A percentile compares a stretch with the other conserved stretches of the same genome.
Evolutionary conservation across 2,797 vertebrate species (phyloP).

Genomic region (Cichlasoma orientale): DNA sequence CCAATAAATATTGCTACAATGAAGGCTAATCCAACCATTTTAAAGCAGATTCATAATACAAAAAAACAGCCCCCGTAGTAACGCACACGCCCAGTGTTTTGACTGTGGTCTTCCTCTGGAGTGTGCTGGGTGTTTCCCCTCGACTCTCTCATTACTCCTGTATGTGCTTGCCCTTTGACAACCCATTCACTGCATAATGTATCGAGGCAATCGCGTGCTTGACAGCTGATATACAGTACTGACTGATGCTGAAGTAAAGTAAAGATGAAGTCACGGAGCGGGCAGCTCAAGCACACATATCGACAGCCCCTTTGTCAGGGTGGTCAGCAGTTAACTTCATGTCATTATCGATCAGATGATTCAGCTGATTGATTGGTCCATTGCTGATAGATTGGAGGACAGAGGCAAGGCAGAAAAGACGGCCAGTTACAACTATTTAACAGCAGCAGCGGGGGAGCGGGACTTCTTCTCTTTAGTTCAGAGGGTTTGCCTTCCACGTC

Average conservation of each 20-base stretch:
- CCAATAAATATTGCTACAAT: not conserved
- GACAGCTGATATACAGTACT: conserved; percentile 18
- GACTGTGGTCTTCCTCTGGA: conserved; percentile 18
- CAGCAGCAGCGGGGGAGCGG: not conserved
- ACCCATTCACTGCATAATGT: not conserved
- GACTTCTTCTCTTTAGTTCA: not conserved
- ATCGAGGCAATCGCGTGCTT: conserved; percentile 21
- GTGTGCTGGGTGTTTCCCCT: conserved; percentile 29
- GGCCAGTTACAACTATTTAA: not conserved
- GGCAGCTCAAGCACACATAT: conserved; percentile 34
- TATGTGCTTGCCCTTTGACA: conserved; percentile 36
- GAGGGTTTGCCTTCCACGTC: not conserved
- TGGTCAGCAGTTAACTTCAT: conserved; percentile 63
- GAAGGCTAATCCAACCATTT: not conserved
- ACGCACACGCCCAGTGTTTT: conserved; percentile 24
- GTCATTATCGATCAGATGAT: conserved; percentile 73
- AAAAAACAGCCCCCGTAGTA: conserved; percentile 2
- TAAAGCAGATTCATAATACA: not conserved
- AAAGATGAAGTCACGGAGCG: conserved; percentile 55
- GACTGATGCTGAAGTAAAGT: conserved; percentile 37
- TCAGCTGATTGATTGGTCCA: conserved; percentile 58
- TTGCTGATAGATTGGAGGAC: conserved; percentile 69
- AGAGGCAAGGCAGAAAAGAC: not conserved
- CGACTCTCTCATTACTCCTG: conserved; percentile 11
- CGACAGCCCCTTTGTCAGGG: conserved; percentile 46